These are phyloP conservation scores for Drosophila auraria DNA, from an alignment of 1,140 invertebrate species.

Conservation along the genomic window DNA sequence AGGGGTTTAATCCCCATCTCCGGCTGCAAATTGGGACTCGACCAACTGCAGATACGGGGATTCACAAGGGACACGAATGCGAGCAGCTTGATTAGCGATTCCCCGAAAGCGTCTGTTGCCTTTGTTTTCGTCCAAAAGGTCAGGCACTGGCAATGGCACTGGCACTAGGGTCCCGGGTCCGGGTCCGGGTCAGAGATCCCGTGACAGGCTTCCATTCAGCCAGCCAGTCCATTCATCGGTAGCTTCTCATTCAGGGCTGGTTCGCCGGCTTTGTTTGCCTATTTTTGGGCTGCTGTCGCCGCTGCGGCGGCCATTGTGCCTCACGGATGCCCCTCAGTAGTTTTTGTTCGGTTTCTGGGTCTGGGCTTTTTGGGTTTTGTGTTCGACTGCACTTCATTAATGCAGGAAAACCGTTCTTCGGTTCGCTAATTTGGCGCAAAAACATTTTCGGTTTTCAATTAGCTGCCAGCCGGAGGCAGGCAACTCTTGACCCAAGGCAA, in stretches of 20 bases:
- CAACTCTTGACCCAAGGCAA: slow-evolving; percentile 54
- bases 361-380: slow-evolving; percentile 15
- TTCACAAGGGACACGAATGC: background rate
- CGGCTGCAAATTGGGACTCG: slow-evolving; percentile 7
- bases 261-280: slow-evolving; percentile 63
- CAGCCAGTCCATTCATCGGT: slow-evolving; percentile 35
- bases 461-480: slow-evolving; percentile 9
- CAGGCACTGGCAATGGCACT: slow-evolving; percentile 14
- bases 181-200: slow-evolving; percentile 19
- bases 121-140: slow-evolving; percentile 48
- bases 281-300: slow-evolving; percentile 64
- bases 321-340: slow-evolving; percentile 6
- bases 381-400: slow-evolving; percentile 63
- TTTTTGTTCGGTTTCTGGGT: slow-evolving; percentile 33
- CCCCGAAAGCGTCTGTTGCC: slow-evolving; percentile 24
- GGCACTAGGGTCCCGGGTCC: background rate
- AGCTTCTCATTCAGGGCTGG: slow-evolving; percentile 33
- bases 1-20: background rate
- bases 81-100: slow-evolving; percentile 47
- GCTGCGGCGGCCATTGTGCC: slow-evolving; percentile 42
- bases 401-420: slow-evolving; percentile 44
- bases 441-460: slow-evolving; percentile 57
- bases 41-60: background rate
- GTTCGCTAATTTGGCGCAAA: slow-evolving; percentile 66
- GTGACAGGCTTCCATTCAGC: slow-evolving; percentile 46